Conservation (phyloP, 2,888 invertebrate species). For the Aspidapion aeneum region DNA sequence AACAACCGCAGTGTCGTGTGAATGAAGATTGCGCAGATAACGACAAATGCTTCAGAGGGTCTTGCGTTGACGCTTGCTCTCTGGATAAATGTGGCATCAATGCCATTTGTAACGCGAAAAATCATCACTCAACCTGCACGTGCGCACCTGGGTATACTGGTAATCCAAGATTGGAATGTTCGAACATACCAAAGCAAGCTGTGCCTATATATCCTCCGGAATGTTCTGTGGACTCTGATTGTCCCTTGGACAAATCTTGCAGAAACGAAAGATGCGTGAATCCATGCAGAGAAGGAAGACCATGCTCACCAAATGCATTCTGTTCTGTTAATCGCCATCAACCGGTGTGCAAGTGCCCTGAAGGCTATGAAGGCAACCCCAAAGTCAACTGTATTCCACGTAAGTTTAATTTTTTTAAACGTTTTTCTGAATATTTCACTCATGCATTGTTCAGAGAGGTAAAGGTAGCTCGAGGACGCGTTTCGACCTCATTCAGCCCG, state of each 20-base stretch:
- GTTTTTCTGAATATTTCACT: too few relatives aligned
- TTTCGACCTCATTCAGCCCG: too few relatives aligned
- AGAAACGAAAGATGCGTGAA: constrained; percentile 73
- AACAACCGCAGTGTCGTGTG: constrained; percentile 59
- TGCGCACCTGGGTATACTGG: constrained; percentile 77
- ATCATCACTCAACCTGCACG: constrained; percentile 73
- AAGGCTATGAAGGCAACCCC: constrained; percentile 72
- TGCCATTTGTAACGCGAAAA: constrained; percentile 72
- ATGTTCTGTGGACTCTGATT: constrained; percentile 77
- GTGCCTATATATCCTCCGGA: constrained; percentile 55
- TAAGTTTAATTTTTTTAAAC: constrained; percentile 51
- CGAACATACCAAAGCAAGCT: constrained; percentile 41
- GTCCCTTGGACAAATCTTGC: constrained; percentile 70
- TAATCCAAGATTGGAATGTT: constrained; percentile 76
- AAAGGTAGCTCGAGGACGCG: too few relatives aligned
- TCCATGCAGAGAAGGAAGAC: constrained; percentile 65
- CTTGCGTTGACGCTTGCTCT: constrained; percentile 75
- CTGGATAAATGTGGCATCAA: constrained; percentile 78
- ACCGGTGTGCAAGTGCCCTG: constrained; percentile 78
- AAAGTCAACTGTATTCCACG: constrained; percentile 71
- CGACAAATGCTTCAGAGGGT: constrained; percentile 71
- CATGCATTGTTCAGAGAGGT: background rate
- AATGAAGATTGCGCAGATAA: constrained; percentile 73
- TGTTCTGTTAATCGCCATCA: constrained; percentile 76
- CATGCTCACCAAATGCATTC: constrained; percentile 77